These are phyloP conservation scores for Adelges cooleyi DNA, from an alignment of 1,140 invertebrate species.

Conservation along the genomic window DNA sequence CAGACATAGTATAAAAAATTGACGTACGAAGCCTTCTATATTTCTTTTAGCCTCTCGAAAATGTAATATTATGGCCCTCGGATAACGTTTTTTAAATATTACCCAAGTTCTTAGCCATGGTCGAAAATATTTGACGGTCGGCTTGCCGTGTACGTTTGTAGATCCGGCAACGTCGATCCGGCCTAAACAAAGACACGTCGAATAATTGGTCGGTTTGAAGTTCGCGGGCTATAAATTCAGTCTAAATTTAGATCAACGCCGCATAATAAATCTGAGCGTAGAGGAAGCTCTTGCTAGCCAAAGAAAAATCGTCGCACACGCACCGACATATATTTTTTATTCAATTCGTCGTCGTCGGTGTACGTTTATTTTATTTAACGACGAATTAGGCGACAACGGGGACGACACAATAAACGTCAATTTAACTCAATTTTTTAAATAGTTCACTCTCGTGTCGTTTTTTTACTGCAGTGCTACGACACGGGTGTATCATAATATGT, in stretches of 20 bases:
- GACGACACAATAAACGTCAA: constrained; percentile 10
- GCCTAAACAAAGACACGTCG: background rate
- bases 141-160: background rate
- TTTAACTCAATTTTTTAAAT: constrained; percentile 21
- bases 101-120: too few species aligned
- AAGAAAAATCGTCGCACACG: background rate
- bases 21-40: too few species aligned
- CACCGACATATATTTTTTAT: background rate
- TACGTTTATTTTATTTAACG: too few species aligned
- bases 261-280: background rate
- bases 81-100: too few species aligned
- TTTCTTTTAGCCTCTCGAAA: too few species aligned
- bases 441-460: too few species aligned
- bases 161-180: background rate
- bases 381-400: background rate
- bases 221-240: background rate
- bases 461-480: too few species aligned
- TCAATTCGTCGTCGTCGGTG: background rate
- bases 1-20: too few species aligned
- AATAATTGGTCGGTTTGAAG: background rate
- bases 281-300: background rate
- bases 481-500: too few species aligned
- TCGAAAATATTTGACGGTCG: too few species aligned
- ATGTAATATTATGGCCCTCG: too few species aligned
- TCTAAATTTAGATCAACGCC: background rate